Conservation (phyloP, 1,140 invertebrate species). For the Drosophila cardini region DNA sequence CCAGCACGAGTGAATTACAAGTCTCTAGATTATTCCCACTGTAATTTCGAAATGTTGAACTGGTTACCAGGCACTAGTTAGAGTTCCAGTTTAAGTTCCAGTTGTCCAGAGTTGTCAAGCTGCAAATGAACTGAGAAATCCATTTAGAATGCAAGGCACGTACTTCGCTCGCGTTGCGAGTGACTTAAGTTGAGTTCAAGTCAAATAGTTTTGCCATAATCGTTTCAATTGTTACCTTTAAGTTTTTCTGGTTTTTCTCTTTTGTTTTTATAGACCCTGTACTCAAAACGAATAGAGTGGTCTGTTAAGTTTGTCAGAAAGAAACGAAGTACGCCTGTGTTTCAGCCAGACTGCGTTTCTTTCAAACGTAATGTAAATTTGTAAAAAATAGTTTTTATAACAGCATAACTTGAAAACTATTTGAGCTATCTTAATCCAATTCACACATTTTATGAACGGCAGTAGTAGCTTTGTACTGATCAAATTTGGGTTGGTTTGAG, state of each 20-base stretch:
- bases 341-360: too few relatives aligned
- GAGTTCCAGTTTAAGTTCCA: slow-evolving; percentile 30
- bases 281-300: too few relatives aligned
- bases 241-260: slow-evolving; percentile 7
- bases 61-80: slow-evolving; percentile 7
- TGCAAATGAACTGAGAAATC: slow-evolving; percentile 1
- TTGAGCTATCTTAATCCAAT: too few relatives aligned
- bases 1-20: background rate
- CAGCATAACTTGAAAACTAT: too few relatives aligned
- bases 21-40: slow-evolving; percentile 15
- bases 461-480: too few relatives aligned
- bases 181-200: slow-evolving; percentile 9
- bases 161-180: background rate
- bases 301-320: too few relatives aligned
- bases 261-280: too few relatives aligned
- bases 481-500: too few relatives aligned
- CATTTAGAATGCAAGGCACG: slow-evolving; percentile 52
- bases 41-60: slow-evolving; percentile 10
- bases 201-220: slow-evolving; percentile 43
- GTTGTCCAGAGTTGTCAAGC: slow-evolving; percentile 9
- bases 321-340: too few relatives aligned
- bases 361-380: too few relatives aligned
- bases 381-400: too few relatives aligned
- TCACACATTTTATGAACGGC: too few relatives aligned
- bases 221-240: slow-evolving; percentile 3